Conservation (phyloP, 2,113 vertebrate species). For the Xiphorhynchus elegans region DNA sequence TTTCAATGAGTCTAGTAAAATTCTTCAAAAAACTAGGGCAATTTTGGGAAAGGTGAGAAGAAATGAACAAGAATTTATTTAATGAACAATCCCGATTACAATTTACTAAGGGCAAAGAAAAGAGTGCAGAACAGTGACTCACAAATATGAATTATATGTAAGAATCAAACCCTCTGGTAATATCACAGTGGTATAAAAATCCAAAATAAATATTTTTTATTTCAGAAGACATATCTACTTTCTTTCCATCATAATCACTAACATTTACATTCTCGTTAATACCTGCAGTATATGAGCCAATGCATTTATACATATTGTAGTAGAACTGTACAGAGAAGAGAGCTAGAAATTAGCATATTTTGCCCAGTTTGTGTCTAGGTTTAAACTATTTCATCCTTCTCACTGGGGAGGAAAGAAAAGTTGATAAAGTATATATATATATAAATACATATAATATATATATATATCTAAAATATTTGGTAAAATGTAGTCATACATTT, state of each 20-base stretch:
- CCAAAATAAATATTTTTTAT: neutral
- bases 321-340: neutral
- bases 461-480: neutral
- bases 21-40: neutral
- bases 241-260: neutral
- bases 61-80: neutral
- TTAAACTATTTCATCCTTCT: neutral
- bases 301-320: neutral
- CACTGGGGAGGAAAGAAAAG: neutral
- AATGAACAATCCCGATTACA: neutral
- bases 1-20: neutral
- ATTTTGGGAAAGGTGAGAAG: neutral
- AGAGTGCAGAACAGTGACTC: neutral
- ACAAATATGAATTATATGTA: neutral
- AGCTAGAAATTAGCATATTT: neutral
- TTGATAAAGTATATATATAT: neutral
- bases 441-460: neutral
- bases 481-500: neutral
- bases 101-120: neutral
- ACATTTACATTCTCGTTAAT: neutral
- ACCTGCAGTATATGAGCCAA: rapidly evolving
- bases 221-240: neutral
- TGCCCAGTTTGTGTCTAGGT: neutral
- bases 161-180: neutral
- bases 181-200: neutral